Conservation (phyloP, 53 echinoderm and acorn worm species). For the Apostichopus leukothele region DNA sequence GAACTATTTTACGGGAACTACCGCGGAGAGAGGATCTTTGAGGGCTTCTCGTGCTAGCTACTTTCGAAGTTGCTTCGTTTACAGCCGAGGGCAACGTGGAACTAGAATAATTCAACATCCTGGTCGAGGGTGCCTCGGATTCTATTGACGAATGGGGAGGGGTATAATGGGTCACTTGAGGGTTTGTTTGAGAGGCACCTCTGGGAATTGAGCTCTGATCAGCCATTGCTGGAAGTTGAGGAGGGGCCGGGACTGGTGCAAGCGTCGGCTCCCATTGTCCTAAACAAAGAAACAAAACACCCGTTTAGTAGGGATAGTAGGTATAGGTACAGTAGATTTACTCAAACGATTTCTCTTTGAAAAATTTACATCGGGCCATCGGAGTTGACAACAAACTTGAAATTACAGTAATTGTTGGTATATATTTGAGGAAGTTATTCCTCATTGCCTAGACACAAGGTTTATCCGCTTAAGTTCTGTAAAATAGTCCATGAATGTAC, state of each 20-base stretch:
- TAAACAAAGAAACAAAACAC: conserved; percentile 11
- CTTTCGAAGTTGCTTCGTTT: too few relatives aligned
- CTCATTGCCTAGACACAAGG: too few relatives aligned
- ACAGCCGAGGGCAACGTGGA: neutral
- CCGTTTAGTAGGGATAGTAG: neutral
- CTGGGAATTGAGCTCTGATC: neutral
- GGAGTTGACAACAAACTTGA: too few relatives aligned
- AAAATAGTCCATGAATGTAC: too few relatives aligned
- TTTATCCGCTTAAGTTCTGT: too few relatives aligned
- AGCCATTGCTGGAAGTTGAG: neutral
- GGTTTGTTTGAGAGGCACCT: neutral
- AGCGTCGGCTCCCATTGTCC: neutral
- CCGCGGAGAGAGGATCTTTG: neutral
- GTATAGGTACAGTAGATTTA: too few relatives aligned
- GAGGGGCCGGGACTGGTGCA: neutral
- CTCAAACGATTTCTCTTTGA: too few relatives aligned
- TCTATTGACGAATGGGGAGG: neutral
- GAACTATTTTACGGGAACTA: neutral
- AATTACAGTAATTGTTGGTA: too few relatives aligned
- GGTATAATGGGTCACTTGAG: neutral
- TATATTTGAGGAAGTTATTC: too few relatives aligned
- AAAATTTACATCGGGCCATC: too few relatives aligned
- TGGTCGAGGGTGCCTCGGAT: neutral
- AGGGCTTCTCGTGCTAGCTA: neutral
- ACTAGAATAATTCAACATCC: neutral